Evolutionary conservation across 1,140 invertebrate species (phyloP), one percentile per base, ranked within the genome.

Genomic region (Leptonema lineaticorne): DNA sequence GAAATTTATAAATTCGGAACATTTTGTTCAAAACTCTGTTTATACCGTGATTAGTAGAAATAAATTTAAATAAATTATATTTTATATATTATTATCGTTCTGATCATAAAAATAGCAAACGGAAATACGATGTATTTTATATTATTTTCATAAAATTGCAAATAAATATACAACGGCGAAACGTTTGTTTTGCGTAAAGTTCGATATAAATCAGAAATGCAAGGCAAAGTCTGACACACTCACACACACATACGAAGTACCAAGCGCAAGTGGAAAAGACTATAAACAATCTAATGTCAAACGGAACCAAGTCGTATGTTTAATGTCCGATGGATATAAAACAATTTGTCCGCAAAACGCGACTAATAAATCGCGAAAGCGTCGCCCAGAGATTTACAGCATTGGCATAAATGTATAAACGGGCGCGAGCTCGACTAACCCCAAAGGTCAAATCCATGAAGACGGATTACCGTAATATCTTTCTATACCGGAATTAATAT

Each of bases 211-310:
- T 62, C 59, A 62, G 33, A 62, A 62, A 45, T 62, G 59, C 46
- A 62, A 62, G 59, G 59, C 46, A 62, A 62, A 37, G 33, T 37
- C 33, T 45, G 28, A 18, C 57, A 18, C 28, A 37, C 59, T 37
- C 33, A 62, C 57, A 18, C 57, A 18, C 28, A 33, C 28, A 29
- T n/a, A 53, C 57, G 28, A 30, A 29, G 26, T 29, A 37, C 59
- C n/a, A n/a, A n/a, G n/a, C n/a, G 46, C 33, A 62, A 62, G 59
- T 62, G 59, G 59, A 62, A n/a, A 14, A 8, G 59, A 62, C 59
- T 62, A 62, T 62, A 62, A 62, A 62, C 33, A 41, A 62, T 62
- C 59, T 62, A 62, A 62, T 46, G 59, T 62, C 59, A 62, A 62
- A 62, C 41, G 7, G 50, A 24, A 26, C 26, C 41, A n/a, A 24